phyloP scores from a whole-genome alignment of 2,797 vertebrate genomes.

The Spheniscus humboldti region DNA sequence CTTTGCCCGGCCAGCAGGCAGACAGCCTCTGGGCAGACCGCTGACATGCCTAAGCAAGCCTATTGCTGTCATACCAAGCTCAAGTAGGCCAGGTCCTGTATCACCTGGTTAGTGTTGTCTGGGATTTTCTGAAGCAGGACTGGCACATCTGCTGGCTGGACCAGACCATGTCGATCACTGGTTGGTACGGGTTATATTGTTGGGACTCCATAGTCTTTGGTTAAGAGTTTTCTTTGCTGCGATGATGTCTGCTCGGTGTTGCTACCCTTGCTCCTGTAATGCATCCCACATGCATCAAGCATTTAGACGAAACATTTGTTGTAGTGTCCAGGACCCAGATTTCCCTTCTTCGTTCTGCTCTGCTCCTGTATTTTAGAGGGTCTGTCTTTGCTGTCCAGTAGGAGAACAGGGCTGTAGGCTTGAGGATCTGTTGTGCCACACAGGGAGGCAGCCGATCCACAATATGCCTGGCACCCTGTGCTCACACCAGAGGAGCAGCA shows the following conservation, averaged over 20 bases:
- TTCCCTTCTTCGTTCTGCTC: not conserved
- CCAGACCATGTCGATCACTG: rapidly evolving
- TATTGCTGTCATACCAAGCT: rapidly evolving
- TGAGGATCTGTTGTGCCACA: rapidly evolving
- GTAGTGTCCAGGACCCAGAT: not conserved
- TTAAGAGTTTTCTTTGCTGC: not conserved
- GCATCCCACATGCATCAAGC: not conserved
- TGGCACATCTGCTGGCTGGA: not conserved
- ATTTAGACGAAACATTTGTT: not conserved
- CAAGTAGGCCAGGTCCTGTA: not conserved
- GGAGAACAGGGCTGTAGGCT: not conserved
- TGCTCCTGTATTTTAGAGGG: not conserved
- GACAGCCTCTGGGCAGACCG: not conserved
- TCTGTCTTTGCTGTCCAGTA: not conserved
- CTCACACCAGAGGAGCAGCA: rapidly evolving
- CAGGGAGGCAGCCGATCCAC: rapidly evolving
- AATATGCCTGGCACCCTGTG: not conserved
- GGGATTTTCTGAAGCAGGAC: not conserved
- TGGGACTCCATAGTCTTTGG: not conserved
- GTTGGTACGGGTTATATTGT: not conserved
- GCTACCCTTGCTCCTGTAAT: not conserved
- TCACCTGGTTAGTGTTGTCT: not conserved
- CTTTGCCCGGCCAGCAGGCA: not conserved
- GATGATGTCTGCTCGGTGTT: rapidly evolving
- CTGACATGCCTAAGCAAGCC: not conserved